Conservation (phyloP, 2,113 vertebrate species). For the Chauna torquata region DNA sequence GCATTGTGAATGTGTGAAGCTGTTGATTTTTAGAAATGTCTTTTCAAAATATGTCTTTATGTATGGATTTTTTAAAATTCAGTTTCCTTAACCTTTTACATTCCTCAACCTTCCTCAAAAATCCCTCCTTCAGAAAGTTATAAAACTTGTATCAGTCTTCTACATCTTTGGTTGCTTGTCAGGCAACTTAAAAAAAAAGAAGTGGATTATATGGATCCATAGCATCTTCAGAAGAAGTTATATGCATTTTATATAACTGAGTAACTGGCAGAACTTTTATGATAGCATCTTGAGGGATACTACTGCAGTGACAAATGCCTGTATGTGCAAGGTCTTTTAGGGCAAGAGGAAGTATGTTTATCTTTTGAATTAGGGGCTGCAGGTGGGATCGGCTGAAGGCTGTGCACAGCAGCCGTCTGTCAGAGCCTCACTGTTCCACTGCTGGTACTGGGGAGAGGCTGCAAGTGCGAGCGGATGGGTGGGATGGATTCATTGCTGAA, state of each 20-base stretch:
- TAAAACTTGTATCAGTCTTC: not conserved
- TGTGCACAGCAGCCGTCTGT: fast-evolving
- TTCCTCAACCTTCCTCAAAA: not conserved
- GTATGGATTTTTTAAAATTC: not conserved
- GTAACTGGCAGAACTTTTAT: not conserved
- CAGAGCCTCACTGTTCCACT: not conserved
- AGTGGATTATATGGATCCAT: fast-evolving
- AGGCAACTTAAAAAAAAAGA: not conserved
- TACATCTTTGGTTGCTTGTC: not conserved
- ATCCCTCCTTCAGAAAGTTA: not conserved
- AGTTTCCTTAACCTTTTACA: not conserved
- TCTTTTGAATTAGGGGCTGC: not conserved
- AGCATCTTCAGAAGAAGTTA: not conserved
- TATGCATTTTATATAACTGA: not conserved
- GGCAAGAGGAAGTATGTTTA: fast-evolving
- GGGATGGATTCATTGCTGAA: fast-evolving
- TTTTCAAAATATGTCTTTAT: not conserved
- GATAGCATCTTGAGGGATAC: fast-evolving
- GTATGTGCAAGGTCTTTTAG: not conserved
- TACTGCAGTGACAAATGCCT: fast-evolving
- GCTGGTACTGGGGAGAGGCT: not conserved
- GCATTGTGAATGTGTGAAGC: not conserved
- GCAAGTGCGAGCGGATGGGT: fast-evolving
- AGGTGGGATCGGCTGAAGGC: not conserved
- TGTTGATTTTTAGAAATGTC: not conserved